Conservation (phyloP, 2,797 vertebrate genomes). For the Neostethus bicornis region DNA sequence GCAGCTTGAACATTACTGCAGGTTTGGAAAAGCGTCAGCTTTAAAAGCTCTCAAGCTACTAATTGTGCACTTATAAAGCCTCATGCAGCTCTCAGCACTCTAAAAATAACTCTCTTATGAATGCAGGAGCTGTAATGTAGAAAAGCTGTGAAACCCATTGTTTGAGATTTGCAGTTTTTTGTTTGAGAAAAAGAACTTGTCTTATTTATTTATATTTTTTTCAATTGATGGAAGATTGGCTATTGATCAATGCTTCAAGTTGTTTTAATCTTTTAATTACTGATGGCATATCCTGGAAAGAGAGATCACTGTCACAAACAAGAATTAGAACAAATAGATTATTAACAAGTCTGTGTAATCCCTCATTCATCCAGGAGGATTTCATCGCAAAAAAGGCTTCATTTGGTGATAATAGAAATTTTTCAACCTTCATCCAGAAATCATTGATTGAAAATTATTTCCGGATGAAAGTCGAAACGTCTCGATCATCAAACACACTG, state of each 20-base stretch:
- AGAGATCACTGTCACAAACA: neutral
- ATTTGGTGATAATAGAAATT: too few species aligned
- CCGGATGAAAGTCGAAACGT: too few species aligned
- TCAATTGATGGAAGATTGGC: too few species aligned
- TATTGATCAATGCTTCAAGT: neutral
- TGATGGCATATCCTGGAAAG: neutral
- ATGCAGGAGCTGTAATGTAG: conserved; percentile 3
- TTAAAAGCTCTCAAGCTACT: conserved; percentile 42
- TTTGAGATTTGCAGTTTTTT: too few species aligned
- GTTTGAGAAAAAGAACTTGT: too few species aligned
- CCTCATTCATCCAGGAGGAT: too few species aligned
- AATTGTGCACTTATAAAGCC: conserved; percentile 44
- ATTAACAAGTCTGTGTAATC: too few species aligned
- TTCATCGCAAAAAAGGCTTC: too few species aligned
- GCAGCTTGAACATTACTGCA: conserved; percentile 45
- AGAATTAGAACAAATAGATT: too few species aligned
- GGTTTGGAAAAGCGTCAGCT: conserved; percentile 21
- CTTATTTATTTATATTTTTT: neutral
- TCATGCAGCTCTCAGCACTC: conserved; percentile 20
- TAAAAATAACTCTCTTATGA: conserved; percentile 32
- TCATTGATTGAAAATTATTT: too few species aligned
- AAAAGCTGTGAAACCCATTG: neutral
- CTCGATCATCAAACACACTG: too few species aligned
- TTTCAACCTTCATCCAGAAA: too few species aligned
- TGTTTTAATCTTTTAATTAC: neutral